Conservation (phyloP, 2,113 vertebrate species). For the Amphiprion percula region DNA sequence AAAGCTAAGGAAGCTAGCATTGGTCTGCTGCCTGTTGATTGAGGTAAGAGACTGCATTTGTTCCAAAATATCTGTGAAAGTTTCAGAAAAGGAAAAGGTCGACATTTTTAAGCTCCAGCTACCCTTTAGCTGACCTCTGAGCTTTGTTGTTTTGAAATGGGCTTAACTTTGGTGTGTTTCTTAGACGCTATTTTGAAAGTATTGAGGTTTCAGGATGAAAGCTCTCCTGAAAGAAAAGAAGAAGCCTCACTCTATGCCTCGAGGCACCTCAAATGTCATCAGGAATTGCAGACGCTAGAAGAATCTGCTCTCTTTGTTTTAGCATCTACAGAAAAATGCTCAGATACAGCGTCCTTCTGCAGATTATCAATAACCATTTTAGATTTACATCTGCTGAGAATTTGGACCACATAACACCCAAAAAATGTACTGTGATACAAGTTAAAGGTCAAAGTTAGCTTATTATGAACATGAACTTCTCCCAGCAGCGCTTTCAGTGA, state of each 20-base stretch:
- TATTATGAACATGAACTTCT: too few species aligned
- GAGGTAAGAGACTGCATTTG: constrained; percentile 31
- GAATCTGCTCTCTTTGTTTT: constrained; percentile 1
- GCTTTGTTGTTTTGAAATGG: constrained; percentile 34
- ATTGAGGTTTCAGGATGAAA: constrained; percentile 40
- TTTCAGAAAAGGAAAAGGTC: neutral
- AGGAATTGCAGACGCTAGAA: constrained; percentile 8
- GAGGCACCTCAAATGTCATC: constrained; percentile 15
- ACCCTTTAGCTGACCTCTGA: constrained; percentile 22
- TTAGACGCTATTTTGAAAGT: constrained; percentile 2
- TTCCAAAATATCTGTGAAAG: neutral
- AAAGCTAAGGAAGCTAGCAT: constrained; percentile 44
- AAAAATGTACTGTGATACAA: too few species aligned
- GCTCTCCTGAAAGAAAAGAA: constrained; percentile 1
- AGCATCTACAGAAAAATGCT: neutral
- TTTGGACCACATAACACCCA: too few species aligned
- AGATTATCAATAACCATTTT: too few species aligned
- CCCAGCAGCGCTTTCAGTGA: too few species aligned
- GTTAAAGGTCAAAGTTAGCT: too few species aligned
- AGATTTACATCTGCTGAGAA: too few species aligned
- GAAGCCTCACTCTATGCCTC: constrained; percentile 9
- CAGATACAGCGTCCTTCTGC: too few species aligned
- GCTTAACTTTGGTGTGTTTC: constrained; percentile 40
- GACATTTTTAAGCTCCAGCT: neutral
- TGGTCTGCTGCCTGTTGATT: constrained; percentile 64